A percentile compares a stretch with the other conserved stretches of the same genome.
These are phyloP conservation scores for Lerista edwardsae DNA, from an alignment of 2,797 vertebrate genomes.

Conservation along the genomic window DNA sequence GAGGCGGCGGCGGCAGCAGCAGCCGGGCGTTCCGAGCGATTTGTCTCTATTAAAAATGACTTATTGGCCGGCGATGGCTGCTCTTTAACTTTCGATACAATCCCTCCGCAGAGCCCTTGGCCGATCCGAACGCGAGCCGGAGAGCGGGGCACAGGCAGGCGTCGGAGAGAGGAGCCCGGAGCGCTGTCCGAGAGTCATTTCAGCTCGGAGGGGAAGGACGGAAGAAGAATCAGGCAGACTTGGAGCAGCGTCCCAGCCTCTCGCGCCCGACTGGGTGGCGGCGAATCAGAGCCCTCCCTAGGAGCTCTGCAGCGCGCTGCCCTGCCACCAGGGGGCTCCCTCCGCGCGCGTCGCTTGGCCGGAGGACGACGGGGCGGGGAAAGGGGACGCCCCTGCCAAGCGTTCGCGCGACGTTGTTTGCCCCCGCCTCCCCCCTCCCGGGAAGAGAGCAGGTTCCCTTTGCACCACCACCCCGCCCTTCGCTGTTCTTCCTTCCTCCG, in stretches of 20 bases:
- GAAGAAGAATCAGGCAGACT: too few relatives aligned
- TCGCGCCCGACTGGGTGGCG: slow-evolving; percentile 31
- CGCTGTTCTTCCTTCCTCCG: not conserved
- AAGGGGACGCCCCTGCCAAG: not conserved
- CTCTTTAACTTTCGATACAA: slow-evolving; percentile 63
- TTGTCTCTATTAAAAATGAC: slow-evolving; percentile 64
- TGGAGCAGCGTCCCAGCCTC: slow-evolving; percentile 44
- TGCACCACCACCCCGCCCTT: not conserved
- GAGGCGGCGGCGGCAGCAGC: slow-evolving; percentile 30
- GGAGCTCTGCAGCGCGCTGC: slow-evolving; percentile 44
- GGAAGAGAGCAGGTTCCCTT: not conserved
- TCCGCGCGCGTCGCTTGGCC: not conserved
- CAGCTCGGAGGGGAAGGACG: not conserved
- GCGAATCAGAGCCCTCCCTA: slow-evolving; percentile 42
- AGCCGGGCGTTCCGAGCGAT: slow-evolving; percentile 57
- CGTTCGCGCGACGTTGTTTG: not conserved
- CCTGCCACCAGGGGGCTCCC: slow-evolving; percentile 54
- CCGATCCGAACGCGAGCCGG: slow-evolving; percentile 45
- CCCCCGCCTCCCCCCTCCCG: too few relatives aligned
- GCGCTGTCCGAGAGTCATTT: slow-evolving; percentile 9
- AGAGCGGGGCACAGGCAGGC: not conserved
- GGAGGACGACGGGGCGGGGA: not conserved
- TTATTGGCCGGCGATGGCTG: slow-evolving; percentile 45
- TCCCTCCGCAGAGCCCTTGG: slow-evolving; percentile 63
- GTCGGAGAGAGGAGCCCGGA: not conserved